These are phyloP conservation scores for Progne subis DNA, from an alignment of 2,113 vertebrate genomes.

Conservation along the genomic window DNA sequence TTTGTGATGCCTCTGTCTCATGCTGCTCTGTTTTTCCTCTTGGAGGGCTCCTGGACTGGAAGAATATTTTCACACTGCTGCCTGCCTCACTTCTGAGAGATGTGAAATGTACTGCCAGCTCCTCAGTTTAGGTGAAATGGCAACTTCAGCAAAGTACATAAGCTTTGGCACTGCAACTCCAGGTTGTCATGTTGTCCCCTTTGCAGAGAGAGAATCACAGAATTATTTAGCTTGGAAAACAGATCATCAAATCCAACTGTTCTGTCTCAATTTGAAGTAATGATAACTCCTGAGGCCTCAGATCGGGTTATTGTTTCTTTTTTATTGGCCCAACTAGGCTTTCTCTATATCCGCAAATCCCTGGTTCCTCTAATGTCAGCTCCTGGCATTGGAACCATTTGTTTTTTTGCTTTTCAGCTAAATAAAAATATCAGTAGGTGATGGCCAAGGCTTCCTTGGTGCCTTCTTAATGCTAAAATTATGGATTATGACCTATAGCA, in stretches of 20 bases:
- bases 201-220: background rate
- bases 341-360: background rate
- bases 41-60: background rate
- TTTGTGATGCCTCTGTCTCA: fast-evolving
- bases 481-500: background rate
- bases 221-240: background rate
- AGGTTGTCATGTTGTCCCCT: background rate
- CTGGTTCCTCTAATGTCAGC: background rate
- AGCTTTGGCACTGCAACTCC: background rate
- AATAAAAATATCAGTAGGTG: background rate
- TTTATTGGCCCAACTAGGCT: background rate
- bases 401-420: background rate
- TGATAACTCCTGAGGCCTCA: background rate
- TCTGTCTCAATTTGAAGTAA: background rate
- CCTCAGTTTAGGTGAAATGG: background rate
- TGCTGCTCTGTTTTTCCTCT: background rate
- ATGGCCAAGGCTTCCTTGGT: background rate
- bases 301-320: background rate
- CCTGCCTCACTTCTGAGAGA: background rate
- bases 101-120: background rate
- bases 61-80: background rate
- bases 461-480: background rate
- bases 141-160: background rate
- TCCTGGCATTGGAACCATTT: background rate
- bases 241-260: background rate